Evolutionary conservation across 2,113 vertebrate species (phyloP).

Genomic region (Cathartes aura): DNA sequence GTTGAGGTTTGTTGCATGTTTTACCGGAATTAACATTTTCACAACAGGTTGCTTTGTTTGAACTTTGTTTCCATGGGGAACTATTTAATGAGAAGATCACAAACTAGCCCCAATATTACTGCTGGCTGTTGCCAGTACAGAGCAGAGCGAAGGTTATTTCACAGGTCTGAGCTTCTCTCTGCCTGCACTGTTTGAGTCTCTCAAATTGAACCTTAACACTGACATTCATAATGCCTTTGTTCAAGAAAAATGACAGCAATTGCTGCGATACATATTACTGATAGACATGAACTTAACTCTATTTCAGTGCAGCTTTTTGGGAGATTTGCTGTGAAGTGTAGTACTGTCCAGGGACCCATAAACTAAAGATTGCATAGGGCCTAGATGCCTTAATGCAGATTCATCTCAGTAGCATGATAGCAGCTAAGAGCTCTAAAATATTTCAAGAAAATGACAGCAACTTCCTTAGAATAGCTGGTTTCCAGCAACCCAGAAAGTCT

Average conservation of each 20-base stretch:
- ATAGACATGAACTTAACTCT: neutral
- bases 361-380: neutral
- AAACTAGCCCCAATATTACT: neutral
- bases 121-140: neutral
- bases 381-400: neutral
- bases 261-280: neutral
- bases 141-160: neutral
- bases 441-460: neutral
- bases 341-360: neutral
- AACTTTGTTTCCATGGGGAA: neutral
- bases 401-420: neutral
- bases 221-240: neutral
- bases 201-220: neutral
- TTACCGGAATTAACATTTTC: neutral
- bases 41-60: neutral
- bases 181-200: neutral
- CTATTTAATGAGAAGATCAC: neutral
- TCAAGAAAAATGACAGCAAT: neutral
- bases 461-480: neutral
- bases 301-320: neutral
- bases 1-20: neutral
- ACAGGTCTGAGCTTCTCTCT: neutral
- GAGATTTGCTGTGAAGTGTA: neutral
- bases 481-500: neutral
- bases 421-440: neutral